phyloP scores from a whole-genome alignment of 2,888 invertebrate species.

The Drosophila demipolita region DNA sequence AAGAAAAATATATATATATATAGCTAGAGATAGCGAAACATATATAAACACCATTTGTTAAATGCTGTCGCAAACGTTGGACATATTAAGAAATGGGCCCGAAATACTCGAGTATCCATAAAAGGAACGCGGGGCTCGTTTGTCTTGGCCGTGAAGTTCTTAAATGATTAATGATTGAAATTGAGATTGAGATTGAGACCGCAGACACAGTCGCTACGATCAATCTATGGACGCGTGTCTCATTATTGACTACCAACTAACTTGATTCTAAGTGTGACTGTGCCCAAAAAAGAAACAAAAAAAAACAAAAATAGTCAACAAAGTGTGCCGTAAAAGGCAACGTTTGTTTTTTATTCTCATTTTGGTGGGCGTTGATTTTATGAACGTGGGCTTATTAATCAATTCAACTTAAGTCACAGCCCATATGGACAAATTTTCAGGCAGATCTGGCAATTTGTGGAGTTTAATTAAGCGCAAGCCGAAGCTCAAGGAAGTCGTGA shows the following conservation, averaged over 20 bases:
- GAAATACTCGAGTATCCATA: conserved; percentile 46
- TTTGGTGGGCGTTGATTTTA: conserved; percentile 62
- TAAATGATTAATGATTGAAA: conserved; percentile 61
- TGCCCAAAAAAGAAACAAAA: conserved; percentile 48
- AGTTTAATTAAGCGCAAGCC: conserved; percentile 64
- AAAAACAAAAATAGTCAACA: conserved; percentile 12
- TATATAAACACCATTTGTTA: conserved; percentile 60
- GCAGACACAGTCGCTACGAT: conserved; percentile 36
- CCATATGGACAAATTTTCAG: conserved; percentile 13
- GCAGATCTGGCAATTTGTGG: conserved; percentile 37
- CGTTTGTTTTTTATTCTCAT: conserved; percentile 20
- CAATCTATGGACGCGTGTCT: conserved; percentile 39
- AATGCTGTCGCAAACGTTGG: conserved; percentile 40
- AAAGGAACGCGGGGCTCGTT: conserved; percentile 44
- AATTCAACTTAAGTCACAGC: conserved; percentile 50
- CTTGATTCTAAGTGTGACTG: conserved; percentile 44
- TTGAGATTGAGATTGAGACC: conserved; percentile 4
- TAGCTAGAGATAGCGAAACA: conserved; percentile 14
- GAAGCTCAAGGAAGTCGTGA: conserved; percentile 43
- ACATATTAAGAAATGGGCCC: conserved; percentile 48
- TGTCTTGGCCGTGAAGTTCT: conserved; percentile 58
- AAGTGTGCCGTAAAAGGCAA: conserved; percentile 60
- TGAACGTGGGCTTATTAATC: conserved; percentile 63
- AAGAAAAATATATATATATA: neutral
- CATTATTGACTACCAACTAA: conserved; percentile 40